A percentile compares a stretch with the other conserved stretches of the same genome.
phyloP scores from a whole-genome alignment of 35 echinoderm and acorn worm species.

The Lytechinus variegatus region DNA sequence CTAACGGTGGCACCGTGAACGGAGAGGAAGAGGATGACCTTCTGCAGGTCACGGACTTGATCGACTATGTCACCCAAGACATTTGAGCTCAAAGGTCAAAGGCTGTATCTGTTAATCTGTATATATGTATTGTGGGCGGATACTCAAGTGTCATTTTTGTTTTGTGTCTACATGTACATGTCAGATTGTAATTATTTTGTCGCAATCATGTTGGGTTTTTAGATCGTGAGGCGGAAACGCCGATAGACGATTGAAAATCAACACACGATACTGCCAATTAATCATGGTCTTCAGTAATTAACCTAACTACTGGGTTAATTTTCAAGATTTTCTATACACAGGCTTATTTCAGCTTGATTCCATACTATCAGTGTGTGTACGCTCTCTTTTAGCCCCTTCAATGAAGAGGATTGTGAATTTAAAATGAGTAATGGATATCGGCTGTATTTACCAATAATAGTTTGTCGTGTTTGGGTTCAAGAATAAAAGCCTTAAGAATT shows the following conservation, averaged over 20 bases:
- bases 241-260: background rate
- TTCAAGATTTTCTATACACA: background rate
- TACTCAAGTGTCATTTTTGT: background rate
- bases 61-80: slow-evolving; percentile 81
- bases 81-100: slow-evolving; percentile 44
- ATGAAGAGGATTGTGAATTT: too few species aligned
- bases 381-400: too few species aligned
- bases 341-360: too few species aligned
- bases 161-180: background rate
- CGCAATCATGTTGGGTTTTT: background rate
- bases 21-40: slow-evolving; percentile 74
- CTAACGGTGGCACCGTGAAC: slow-evolving; percentile 43
- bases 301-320: background rate
- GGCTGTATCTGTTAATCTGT: background rate
- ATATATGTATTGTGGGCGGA: background rate
- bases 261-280: background rate
- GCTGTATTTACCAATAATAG: too few species aligned
- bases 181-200: background rate
- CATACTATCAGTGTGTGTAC: too few species aligned
- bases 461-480: background rate
- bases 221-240: background rate
- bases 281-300: background rate
- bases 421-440: too few species aligned
- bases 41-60: slow-evolving; percentile 73
- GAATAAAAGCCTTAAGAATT: too few species aligned